A percentile compares a stretch with the other conserved stretches of the same genome.
These are phyloP conservation scores for Synanthedon myopaeformis DNA, from an alignment of 2,888 invertebrate genomes.

Conservation along the genomic window DNA sequence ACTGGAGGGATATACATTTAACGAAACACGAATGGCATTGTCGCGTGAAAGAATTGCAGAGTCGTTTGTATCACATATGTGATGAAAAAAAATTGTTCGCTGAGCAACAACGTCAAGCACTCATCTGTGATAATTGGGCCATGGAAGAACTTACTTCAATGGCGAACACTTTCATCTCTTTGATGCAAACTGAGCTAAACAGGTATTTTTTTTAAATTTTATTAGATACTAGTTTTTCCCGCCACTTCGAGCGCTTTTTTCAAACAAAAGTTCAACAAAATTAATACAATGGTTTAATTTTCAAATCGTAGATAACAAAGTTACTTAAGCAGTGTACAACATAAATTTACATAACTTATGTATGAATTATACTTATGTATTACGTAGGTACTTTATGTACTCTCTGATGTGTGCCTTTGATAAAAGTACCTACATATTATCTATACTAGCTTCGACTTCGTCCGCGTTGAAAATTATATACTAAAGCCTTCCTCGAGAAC, in stretches of 20 bases:
- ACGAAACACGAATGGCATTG: conserved; percentile 75
- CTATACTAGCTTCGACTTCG: too few relatives aligned
- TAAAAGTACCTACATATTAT: too few relatives aligned
- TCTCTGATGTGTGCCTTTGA: too few relatives aligned
- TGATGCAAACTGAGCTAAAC: conserved; percentile 73
- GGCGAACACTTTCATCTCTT: conserved; percentile 65
- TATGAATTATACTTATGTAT: too few relatives aligned
- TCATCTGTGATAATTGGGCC: conserved; percentile 71
- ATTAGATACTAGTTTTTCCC: neutral
- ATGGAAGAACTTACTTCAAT: conserved; percentile 64
- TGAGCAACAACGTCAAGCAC: conserved; percentile 59
- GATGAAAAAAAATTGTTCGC: conserved; percentile 66
- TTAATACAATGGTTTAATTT: too few relatives aligned
- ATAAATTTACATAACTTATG: too few relatives aligned
- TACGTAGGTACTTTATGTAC: too few relatives aligned
- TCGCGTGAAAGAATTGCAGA: conserved; percentile 59
- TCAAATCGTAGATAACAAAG: too few relatives aligned
- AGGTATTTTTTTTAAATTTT: conserved; percentile 49
- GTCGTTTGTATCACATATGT: conserved; percentile 66
- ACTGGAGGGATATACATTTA: conserved; percentile 67
- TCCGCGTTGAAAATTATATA: too few relatives aligned
- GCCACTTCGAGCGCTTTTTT: too few relatives aligned
- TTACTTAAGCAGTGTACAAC: neutral
- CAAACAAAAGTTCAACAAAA: too few relatives aligned
- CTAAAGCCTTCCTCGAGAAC: too few relatives aligned